Percentiles rank a stretch among this genome's conserved stretches.
Evolutionary conservation across 2,888 invertebrate species (phyloP).

Genomic region (Galeopsomyia nigrocyanea): DNA sequence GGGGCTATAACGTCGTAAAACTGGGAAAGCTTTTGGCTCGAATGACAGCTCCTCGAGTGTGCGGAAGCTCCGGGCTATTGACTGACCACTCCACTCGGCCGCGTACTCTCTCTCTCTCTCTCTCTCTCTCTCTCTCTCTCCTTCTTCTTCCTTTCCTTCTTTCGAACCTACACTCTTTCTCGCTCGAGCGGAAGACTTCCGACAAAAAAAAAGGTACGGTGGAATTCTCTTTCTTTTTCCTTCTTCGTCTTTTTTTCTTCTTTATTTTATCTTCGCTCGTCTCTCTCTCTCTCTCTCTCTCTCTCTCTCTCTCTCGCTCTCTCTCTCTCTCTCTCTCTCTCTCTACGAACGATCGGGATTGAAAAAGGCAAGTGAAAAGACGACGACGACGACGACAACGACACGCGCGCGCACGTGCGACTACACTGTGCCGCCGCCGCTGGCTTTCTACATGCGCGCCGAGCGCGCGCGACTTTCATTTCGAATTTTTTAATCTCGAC

Average conservation of each 20-base stretch:
- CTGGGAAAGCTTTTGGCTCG: conserved; percentile 62
- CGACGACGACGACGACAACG: conserved; percentile 12
- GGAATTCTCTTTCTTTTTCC: background rate
- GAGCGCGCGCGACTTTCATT: conserved; percentile 43
- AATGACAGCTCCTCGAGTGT: conserved; percentile 65
- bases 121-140: conserved; percentile 47
- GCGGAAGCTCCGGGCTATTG: conserved; percentile 65
- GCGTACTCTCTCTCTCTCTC: conserved; percentile 48
- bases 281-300: too few species aligned
- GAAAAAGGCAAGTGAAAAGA: conserved; percentile 33
- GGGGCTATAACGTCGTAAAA: conserved; percentile 63
- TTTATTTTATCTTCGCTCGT: background rate
- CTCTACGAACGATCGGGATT: too few species aligned
- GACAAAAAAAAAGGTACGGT: conserved; percentile 9
- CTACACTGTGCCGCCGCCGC: conserved; percentile 45
- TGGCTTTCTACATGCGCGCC: conserved; percentile 34
- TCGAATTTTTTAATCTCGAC: conserved; percentile 47
- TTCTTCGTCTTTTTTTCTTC: too few species aligned
- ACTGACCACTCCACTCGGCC: conserved; percentile 65
- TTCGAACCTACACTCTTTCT: conserved; percentile 28
- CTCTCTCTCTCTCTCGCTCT: background rate
- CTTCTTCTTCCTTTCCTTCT: conserved; percentile 16
- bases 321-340: too few species aligned
- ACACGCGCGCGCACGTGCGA: conserved; percentile 41
- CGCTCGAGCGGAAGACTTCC: conserved; percentile 10